A percentile compares a stretch with the other conserved stretches of the same genome.
These are phyloP conservation scores for Pseudolaguvia tuberculata DNA, from an alignment of 2,113 vertebrate genomes.

Conservation along the genomic window DNA sequence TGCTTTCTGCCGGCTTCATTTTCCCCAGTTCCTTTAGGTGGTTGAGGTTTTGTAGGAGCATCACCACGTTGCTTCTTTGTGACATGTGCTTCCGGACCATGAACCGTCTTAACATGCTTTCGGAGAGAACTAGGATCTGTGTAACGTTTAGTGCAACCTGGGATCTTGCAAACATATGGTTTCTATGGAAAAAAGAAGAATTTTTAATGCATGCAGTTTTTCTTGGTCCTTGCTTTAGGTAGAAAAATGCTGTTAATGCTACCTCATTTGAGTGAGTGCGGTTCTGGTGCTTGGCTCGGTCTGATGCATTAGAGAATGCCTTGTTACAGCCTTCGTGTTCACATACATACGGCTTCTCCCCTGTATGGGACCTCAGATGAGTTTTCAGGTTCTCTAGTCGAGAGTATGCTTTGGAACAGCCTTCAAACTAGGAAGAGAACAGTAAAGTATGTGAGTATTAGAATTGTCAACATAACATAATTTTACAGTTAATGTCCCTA, in stretches of 20 bases:
- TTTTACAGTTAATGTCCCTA: neutral
- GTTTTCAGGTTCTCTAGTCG: slow-evolving; percentile 98
- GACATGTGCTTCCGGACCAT: slow-evolving; percentile 91
- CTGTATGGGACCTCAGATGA: slow-evolving; percentile 95
- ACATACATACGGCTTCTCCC: slow-evolving; percentile 96
- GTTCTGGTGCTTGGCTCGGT: slow-evolving; percentile 98
- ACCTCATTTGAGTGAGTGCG: slow-evolving; percentile 98
- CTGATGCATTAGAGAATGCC: slow-evolving; percentile 97
- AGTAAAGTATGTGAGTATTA: slow-evolving; percentile 8
- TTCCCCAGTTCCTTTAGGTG: slow-evolving; percentile 81
- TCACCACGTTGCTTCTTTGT: slow-evolving; percentile 94
- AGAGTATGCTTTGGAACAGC: slow-evolving; percentile 94
- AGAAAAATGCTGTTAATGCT: neutral
- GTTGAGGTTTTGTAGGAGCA: slow-evolving; percentile 69
- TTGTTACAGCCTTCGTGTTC: slow-evolving; percentile 98
- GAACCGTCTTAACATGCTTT: slow-evolving; percentile 96
- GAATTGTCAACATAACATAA: neutral
- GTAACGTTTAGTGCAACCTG: slow-evolving; percentile 94
- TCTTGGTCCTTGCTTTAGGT: neutral
- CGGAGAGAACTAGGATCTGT: slow-evolving; percentile 96
- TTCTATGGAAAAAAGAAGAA: slow-evolving; percentile 70
- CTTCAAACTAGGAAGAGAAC: slow-evolving; percentile 80
- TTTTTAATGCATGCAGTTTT: neutral
- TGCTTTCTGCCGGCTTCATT: slow-evolving; percentile 76
- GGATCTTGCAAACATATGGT: slow-evolving; percentile 96